These are phyloP conservation scores for Heliconius aoede DNA, from an alignment of 2,888 invertebrate genomes.

Conservation along the genomic window DNA sequence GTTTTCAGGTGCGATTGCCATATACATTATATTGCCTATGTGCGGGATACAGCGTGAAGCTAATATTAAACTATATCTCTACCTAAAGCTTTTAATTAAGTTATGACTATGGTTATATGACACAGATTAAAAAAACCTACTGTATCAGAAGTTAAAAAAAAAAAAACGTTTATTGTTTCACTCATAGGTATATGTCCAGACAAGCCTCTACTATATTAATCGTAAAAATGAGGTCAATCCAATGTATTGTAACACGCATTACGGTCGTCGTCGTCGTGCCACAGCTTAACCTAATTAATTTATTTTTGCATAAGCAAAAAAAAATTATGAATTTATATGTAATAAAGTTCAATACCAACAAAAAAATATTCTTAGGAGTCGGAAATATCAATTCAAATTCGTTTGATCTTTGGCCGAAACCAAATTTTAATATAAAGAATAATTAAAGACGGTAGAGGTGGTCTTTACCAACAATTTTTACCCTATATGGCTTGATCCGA, in stretches of 20 bases:
- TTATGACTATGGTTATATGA: not conserved
- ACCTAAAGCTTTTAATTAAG: not conserved
- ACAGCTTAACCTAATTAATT: conserved; percentile 35
- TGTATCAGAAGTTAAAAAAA: not conserved
- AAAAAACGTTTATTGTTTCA: conserved; percentile 20
- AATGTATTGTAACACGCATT: conserved; percentile 42
- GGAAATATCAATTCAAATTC: not conserved
- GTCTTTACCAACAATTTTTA: too few relatives aligned
- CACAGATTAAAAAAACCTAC: not conserved
- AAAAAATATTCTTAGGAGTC: not conserved
- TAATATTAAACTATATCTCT: too few relatives aligned
- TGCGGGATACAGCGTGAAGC: too few relatives aligned
- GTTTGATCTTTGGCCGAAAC: too few relatives aligned
- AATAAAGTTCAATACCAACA: too few relatives aligned
- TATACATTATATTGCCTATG: too few relatives aligned
- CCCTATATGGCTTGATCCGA: too few relatives aligned
- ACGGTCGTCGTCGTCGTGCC: conserved; percentile 29
- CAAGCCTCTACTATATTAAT: conserved; percentile 33
- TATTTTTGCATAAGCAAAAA: conserved; percentile 15
- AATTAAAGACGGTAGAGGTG: too few relatives aligned
- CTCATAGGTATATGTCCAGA: conserved; percentile 16
- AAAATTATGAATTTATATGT: not conserved
- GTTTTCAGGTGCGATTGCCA: too few relatives aligned
- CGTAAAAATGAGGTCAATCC: conserved; percentile 42
- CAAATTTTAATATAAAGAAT: too few relatives aligned